Percentiles rank a stretch among this genome's conserved stretches.
These are phyloP conservation scores for Mormyrus iriodes DNA, from an alignment of 2,113 vertebrate species.

Conservation along the genomic window DNA sequence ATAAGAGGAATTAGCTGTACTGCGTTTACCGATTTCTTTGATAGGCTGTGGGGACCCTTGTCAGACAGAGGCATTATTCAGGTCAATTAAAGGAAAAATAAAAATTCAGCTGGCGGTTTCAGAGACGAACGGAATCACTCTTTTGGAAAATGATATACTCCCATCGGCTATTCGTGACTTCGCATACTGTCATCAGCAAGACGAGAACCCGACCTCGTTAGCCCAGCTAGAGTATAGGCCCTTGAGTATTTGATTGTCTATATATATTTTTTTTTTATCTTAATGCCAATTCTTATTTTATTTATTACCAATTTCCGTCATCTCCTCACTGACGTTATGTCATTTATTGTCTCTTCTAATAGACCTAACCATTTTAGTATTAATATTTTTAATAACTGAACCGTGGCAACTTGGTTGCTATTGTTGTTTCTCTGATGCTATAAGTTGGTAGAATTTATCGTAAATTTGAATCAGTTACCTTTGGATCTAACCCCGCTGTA, in stretches of 20 bases:
- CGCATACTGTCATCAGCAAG: slow-evolving; percentile 36
- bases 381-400: not conserved
- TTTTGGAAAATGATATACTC: slow-evolving; percentile 50
- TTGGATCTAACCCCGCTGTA: no score
- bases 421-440: not conserved
- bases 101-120: slow-evolving; percentile 41
- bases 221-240: not conserved
- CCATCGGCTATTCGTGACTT: slow-evolving; percentile 50
- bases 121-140: slow-evolving; percentile 5
- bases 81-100: slow-evolving; percentile 71
- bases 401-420: not conserved
- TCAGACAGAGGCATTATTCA: slow-evolving; percentile 66
- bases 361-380: not conserved
- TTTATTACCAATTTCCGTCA: not conserved
- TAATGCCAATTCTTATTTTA: not conserved
- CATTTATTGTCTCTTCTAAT: not conserved
- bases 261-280: not conserved
- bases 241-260: not conserved
- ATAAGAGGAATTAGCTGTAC: slow-evolving; percentile 28
- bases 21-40: slow-evolving; percentile 37
- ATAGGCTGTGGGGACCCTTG: slow-evolving; percentile 38
- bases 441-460: not conserved
- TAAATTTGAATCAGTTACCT: not conserved
- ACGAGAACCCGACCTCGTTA: not conserved
- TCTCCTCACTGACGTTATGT: not conserved